A percentile compares a stretch with the other conserved stretches of the same genome.
Evolutionary conservation across 2,113 vertebrate species (phyloP).

Genomic region (Rhodinocichla rosea): DNA sequence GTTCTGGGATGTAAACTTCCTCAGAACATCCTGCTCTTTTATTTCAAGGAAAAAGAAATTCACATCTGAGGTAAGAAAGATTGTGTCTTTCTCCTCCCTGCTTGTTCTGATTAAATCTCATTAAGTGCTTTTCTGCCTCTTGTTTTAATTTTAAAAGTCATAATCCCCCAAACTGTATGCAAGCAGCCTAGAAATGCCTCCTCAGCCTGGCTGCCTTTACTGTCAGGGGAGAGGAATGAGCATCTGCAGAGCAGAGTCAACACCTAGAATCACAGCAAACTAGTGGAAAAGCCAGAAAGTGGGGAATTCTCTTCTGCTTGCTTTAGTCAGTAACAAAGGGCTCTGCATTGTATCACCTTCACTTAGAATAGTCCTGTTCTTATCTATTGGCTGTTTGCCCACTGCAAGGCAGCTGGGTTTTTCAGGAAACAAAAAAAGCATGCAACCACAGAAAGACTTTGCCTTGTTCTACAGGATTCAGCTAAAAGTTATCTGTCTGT

Average conservation of each 20-base stretch:
- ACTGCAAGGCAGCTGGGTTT: not conserved
- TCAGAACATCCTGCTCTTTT: slow-evolving; percentile 46
- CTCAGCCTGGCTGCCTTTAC: not conserved
- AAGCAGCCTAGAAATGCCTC: not conserved
- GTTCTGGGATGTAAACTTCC: slow-evolving; percentile 33
- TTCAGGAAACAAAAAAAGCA: not conserved
- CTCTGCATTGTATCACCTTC: not conserved
- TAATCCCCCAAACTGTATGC: not conserved
- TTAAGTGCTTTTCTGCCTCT: not conserved
- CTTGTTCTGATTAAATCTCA: not conserved
- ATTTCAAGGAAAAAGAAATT: slow-evolving; percentile 15
- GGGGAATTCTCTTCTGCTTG: not conserved
- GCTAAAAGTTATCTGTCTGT: not conserved
- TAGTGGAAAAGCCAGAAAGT: not conserved
- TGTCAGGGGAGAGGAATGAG: not conserved
- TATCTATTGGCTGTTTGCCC: not conserved
- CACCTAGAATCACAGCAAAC: not conserved
- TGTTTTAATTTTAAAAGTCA: not conserved
- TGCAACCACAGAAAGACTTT: not conserved
- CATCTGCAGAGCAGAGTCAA: not conserved
- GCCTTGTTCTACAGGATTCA: not conserved
- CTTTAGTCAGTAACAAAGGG: not conserved
- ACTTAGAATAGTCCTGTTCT: not conserved
- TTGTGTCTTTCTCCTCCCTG: not conserved
- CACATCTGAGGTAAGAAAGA: slow-evolving; percentile 14